Base-by-base conservation (phyloP, 1,140 invertebrate species). In the Panonychus citri region DNA sequence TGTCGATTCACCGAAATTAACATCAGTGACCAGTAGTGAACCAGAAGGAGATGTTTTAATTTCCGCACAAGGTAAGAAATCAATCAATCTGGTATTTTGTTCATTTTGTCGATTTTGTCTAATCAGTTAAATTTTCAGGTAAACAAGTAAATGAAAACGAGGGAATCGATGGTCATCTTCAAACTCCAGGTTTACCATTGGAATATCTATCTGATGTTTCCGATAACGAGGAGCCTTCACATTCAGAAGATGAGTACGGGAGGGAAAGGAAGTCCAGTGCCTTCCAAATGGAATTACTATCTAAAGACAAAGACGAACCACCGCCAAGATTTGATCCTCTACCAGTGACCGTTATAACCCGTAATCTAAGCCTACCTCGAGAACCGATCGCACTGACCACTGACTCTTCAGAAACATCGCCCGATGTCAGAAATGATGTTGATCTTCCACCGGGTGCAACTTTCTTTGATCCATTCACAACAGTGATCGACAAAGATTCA, bases 401-500 rank as follows among this genome's bases (percentile, higher is more conserved):
- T 46, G 21, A 24, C 19, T 46, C 43, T 7, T n/a, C n/a, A n/a
- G 24, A 51, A 13, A 51, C 25, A n/a, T 21, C 25, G 13, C 28
- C 49, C 13, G 28, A 51, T 2, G 27, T 51, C 3, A 46, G 17
- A 7, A 17, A 7, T n/a, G 42, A 46, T 24, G 17, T 46, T 19
- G 24, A 46, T 46, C 42, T 46, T 7, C 7, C 17, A 46, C 49
- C 49, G 13, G 49, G 17, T 27, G 17, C 25, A 2, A 8, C 25
- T 12, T 54, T 40, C 26, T 59, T 59, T 52, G 58, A 59, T 56
- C 58, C 58, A 17, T 59, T 59, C 30, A n/a, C 39, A 3, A 55
- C 53, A 19, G 58, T 59, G 2, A 27, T 59, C 13, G 58, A 56
- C 25, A 51, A 52, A 30, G 46, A 55, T 39, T 13, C 54, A 17